These are phyloP conservation scores for Epizoanthus ramosus DNA, from an alignment of 92 coral and sea anemone genomes.

Conservation along the genomic window DNA sequence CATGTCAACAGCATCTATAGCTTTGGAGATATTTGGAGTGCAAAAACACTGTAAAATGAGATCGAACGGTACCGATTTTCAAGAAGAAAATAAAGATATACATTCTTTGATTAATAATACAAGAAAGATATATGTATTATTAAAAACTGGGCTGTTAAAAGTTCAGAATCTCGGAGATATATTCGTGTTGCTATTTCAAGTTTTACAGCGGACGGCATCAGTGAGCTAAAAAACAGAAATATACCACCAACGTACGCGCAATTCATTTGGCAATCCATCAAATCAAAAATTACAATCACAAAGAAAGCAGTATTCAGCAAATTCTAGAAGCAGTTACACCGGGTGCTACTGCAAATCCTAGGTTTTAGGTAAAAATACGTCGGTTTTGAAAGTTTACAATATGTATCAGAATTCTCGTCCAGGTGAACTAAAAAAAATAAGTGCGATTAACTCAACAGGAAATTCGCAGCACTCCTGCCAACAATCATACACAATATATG, in stretches of 20 bases:
- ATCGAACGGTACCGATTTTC: not conserved
- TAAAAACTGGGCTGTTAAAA: slow-evolving; percentile 8
- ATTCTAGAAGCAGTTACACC: not conserved
- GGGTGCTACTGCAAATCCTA: slow-evolving; percentile 5
- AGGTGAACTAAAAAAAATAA: slow-evolving; percentile 2
- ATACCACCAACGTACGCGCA: not conserved
- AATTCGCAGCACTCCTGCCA: not conserved
- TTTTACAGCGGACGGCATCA: slow-evolving; percentile 6
- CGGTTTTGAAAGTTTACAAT: slow-evolving; percentile 1
- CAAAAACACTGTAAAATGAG: slow-evolving; percentile 12
- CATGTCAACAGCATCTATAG: slow-evolving; percentile 17
- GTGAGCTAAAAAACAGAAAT: not conserved
- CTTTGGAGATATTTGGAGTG: not conserved
- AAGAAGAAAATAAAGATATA: not conserved
- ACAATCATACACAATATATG: slow-evolving; percentile 18
- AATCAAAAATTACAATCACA: not conserved
- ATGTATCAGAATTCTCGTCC: slow-evolving; percentile 37
- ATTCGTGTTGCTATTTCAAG: slow-evolving; percentile 14
- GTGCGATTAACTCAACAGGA: not conserved
- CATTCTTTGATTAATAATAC: slow-evolving; percentile 8
- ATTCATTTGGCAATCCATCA: not conserved
- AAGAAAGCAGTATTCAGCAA: not conserved
- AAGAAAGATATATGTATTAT: slow-evolving; percentile 7
- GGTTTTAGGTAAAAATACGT: not conserved
- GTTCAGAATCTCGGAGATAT: not conserved